Evolutionary conservation across 1,140 invertebrate species (phyloP).

Genomic region (Aphelinus atriplicis): DNA sequence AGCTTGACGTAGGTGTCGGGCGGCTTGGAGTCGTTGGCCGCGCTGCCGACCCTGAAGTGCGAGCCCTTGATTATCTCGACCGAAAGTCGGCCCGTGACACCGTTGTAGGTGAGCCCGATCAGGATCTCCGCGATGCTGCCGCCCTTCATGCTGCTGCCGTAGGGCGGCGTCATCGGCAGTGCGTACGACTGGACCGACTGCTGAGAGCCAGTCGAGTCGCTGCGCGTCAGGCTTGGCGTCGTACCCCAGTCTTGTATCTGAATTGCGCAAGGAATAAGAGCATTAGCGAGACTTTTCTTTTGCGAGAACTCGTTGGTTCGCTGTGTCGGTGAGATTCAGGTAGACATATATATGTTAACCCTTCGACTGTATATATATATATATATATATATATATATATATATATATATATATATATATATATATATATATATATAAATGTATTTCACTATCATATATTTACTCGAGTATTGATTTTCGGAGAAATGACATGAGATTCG

Average conservation of each 20-base stretch:
- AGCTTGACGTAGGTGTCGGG: constrained; percentile 95
- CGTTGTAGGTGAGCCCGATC: constrained; percentile 89
- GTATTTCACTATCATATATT: too few relatives aligned
- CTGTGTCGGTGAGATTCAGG: too few relatives aligned
- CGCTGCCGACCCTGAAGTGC: constrained; percentile 81
- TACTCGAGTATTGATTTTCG: too few relatives aligned
- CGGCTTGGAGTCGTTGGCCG: constrained; percentile 71
- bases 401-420: too few relatives aligned
- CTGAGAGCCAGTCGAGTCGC: constrained; percentile 91
- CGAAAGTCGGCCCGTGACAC: constrained; percentile 89
- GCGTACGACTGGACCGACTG: constrained; percentile 78
- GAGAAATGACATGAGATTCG: too few relatives aligned
- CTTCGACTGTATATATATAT: too few relatives aligned
- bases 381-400: too few relatives aligned
- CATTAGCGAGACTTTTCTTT: too few relatives aligned
- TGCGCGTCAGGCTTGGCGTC: constrained; percentile 80
- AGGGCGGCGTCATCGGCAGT: constrained; percentile 59
- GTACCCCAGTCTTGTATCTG: constrained; percentile 63
- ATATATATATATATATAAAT: too few relatives aligned
- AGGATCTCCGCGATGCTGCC: constrained; percentile 84
- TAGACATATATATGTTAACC: too few relatives aligned
- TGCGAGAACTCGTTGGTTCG: too few relatives aligned
- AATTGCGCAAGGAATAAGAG: not conserved
- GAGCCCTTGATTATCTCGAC: constrained; percentile 95
- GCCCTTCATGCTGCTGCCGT: constrained; percentile 80